Conservation (phyloP, 2,113 vertebrate genomes). For the Eolophus roseicapilla region DNA sequence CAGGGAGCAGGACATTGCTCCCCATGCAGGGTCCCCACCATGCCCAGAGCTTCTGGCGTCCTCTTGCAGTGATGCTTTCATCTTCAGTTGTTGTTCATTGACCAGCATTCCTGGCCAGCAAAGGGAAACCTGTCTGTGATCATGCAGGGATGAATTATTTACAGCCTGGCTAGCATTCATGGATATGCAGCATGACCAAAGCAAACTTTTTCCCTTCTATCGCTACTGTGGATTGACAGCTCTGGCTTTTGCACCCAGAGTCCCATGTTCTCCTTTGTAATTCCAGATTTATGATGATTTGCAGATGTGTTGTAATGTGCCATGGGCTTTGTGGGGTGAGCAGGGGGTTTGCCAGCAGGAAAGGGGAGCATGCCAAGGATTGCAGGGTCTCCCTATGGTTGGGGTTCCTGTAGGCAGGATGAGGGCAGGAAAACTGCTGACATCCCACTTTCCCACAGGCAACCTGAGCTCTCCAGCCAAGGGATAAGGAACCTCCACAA, state of each 20-base stretch:
- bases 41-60: fast-evolving
- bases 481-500: background rate
- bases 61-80: background rate
- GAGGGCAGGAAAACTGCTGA: too few species aligned
- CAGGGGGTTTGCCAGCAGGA: background rate
- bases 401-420: too few species aligned
- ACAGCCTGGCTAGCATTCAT: fast-evolving
- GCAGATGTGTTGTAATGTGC: fast-evolving
- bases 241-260: background rate
- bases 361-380: fast-evolving
- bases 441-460: fast-evolving
- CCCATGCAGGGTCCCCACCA: background rate
- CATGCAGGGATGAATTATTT: background rate
- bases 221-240: fast-evolving
- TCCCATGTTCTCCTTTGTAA: background rate
- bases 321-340: fast-evolving
- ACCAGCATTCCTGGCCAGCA: background rate
- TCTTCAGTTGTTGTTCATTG: background rate
- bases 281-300: background rate
- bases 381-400: fast-evolving
- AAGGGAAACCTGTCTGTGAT: background rate
- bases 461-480: background rate
- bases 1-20: fast-evolving
- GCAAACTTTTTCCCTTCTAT: background rate
- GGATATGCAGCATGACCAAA: fast-evolving